These are phyloP conservation scores for Troides aeacus DNA, from an alignment of 2,888 invertebrate genomes.

Conservation along the genomic window DNA sequence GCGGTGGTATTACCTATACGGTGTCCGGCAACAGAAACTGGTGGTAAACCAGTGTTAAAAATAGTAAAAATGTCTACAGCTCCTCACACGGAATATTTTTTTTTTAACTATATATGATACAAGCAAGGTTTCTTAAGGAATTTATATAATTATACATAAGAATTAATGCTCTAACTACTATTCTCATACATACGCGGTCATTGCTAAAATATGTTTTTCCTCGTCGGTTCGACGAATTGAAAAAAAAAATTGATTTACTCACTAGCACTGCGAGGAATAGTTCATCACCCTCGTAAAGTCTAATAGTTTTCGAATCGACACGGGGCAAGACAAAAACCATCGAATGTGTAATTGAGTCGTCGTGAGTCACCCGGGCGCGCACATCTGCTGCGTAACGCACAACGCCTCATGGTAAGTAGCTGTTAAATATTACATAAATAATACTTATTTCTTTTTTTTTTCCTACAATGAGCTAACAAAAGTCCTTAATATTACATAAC, in stretches of 20 bases:
- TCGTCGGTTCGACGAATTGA: too few relatives aligned
- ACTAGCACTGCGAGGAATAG: slow-evolving; percentile 29
- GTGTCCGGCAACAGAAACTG: too few relatives aligned
- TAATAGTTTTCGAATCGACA: slow-evolving; percentile 55
- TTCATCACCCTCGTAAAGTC: slow-evolving; percentile 47
- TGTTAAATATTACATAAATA: slow-evolving; percentile 22
- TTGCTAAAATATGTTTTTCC: too few relatives aligned
- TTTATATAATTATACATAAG: too few relatives aligned
- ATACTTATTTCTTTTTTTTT: not conserved
- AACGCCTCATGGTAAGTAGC: slow-evolving; percentile 45
- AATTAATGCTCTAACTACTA: too few relatives aligned
- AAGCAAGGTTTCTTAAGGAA: not conserved
- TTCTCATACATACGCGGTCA: too few relatives aligned
- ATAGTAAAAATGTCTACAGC: not conserved
- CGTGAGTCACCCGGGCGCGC: slow-evolving; percentile 67
- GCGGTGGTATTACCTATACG: too few relatives aligned
- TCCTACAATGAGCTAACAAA: too few relatives aligned
- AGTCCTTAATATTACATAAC: too few relatives aligned
- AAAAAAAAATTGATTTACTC: slow-evolving; percentile 13
- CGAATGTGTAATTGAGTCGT: slow-evolving; percentile 79
- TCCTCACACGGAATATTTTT: not conserved
- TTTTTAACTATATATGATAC: not conserved
- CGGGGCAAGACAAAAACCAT: slow-evolving; percentile 66
- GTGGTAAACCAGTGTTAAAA: too few relatives aligned
- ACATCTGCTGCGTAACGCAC: slow-evolving; percentile 68